A percentile compares a stretch with the other conserved stretches of the same genome.
These are phyloP conservation scores for Istiophorus platypterus DNA, from an alignment of 2,113 vertebrate species.

Conservation along the genomic window DNA sequence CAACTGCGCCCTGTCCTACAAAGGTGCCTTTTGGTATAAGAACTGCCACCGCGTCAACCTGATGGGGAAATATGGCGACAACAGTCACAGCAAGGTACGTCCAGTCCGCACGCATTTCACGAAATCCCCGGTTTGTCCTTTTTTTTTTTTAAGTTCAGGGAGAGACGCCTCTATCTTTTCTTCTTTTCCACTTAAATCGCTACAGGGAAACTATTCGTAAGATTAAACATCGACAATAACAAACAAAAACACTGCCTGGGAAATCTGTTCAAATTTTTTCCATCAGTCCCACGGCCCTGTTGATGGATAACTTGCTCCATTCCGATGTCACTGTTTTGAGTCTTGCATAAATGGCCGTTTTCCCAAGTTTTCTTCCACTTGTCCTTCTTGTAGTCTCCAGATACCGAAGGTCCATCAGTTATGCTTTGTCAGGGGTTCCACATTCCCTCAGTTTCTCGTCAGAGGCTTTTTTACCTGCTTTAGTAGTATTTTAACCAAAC, in stretches of 20 bases:
- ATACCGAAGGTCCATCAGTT: no score
- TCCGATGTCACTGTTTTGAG: not conserved
- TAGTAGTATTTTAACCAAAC: no score
- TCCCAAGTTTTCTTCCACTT: no score
- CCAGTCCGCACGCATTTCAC: not conserved
- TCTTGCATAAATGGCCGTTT: no score
- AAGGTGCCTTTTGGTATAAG: slow-evolving; percentile 99
- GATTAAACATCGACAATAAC: not conserved
- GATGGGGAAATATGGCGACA: slow-evolving; percentile 94
- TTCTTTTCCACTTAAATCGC: not conserved
- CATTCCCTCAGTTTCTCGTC: no score
- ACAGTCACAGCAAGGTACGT: slow-evolving; percentile 94
- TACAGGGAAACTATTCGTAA: not conserved
- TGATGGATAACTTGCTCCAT: not conserved
- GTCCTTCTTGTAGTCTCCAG: no score
- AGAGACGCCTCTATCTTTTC: not conserved
- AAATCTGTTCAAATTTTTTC: not conserved
- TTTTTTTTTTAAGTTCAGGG: not conserved
- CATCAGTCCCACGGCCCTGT: not conserved
- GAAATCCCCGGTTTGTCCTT: not conserved
- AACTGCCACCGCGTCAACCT: slow-evolving; percentile 98
- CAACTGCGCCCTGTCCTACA: slow-evolving; percentile 97
- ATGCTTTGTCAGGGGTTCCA: no score
- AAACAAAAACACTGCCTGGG: not conserved
- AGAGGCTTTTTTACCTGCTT: no score